A percentile compares a stretch with the other conserved stretches of the same genome.
Evolutionary conservation across 2,113 vertebrate genomes (phyloP).

Genomic region (Collichthys lucidus): DNA sequence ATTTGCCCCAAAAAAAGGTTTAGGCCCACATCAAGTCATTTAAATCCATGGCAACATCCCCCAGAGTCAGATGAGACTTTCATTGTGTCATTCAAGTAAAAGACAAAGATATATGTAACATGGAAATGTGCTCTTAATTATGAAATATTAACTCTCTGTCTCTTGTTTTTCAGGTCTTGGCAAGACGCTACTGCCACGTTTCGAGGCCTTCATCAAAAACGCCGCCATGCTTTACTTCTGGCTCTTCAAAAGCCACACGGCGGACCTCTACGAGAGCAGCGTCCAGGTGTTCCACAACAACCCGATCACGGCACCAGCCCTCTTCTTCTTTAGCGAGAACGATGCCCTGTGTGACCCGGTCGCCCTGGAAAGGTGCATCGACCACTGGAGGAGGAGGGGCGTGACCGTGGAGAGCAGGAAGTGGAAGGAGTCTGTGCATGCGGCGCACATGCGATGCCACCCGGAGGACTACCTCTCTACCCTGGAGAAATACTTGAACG

Average conservation of each 20-base stretch:
- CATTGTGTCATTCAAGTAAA: neutral
- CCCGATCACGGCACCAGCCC: constrained; percentile 45
- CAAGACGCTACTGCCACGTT: constrained; percentile 70
- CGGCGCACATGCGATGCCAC: constrained; percentile 71
- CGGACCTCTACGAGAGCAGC: constrained; percentile 51
- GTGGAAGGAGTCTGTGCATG: constrained; percentile 73
- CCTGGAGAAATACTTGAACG: constrained; percentile 64
- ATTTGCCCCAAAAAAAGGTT: neutral
- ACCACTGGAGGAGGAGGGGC: constrained; percentile 60
- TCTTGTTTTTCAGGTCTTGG: constrained; percentile 67
- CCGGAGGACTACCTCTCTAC: constrained; percentile 59
- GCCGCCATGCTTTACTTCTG: constrained; percentile 68
- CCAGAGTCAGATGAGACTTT: neutral
- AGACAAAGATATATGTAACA: neutral
- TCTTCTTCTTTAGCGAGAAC: constrained; percentile 77
- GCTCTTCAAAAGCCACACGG: constrained; percentile 65
- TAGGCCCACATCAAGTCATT: neutral
- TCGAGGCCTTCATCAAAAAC: constrained; percentile 59
- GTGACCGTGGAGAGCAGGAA: constrained; percentile 57
- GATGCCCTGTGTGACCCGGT: constrained; percentile 65
- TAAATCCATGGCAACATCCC: neutral
- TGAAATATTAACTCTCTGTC: neutral
- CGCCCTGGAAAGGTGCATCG: constrained; percentile 52
- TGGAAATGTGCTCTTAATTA: neutral
- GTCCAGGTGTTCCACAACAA: constrained; percentile 56